These are phyloP conservation scores for Cacoxenus indagator DNA, from an alignment of 2,888 invertebrate species.

Conservation along the genomic window DNA sequence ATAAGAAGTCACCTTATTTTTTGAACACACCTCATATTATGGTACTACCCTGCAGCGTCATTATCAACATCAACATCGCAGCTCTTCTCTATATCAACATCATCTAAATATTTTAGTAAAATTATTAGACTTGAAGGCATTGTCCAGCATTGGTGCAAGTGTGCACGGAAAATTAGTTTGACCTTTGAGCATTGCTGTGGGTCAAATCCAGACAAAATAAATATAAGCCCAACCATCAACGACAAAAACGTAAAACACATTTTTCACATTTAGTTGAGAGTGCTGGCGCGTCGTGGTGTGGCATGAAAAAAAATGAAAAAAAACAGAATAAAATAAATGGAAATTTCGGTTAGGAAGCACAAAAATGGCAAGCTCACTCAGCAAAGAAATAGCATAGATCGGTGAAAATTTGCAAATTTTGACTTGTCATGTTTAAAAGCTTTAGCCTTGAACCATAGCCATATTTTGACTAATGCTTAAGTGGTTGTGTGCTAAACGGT, in stretches of 20 bases:
- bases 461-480: no score
- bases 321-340: neutral
- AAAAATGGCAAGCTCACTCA: neutral
- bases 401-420: neutral
- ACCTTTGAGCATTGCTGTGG: slow-evolving; percentile 44
- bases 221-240: neutral
- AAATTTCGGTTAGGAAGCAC: neutral
- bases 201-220: neutral
- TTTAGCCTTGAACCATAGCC: no score
- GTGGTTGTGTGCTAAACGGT: no score
- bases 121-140: slow-evolving; percentile 10
- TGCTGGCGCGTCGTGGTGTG: neutral
- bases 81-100: neutral
- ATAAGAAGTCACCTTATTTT: no score
- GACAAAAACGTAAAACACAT: slow-evolving; percentile 29
- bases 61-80: slow-evolving; percentile 27
- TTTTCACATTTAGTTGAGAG: slow-evolving; percentile 30
- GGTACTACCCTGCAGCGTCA: slow-evolving; percentile 15
- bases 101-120: slow-evolving; percentile 14
- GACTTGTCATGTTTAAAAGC: no score
- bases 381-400: neutral
- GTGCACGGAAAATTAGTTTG: slow-evolving; percentile 36
- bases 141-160: neutral
- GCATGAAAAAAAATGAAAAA: neutral
- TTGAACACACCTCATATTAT: no score